Evolutionary conservation across 2,797 vertebrate species (phyloP), one percentile per base, ranked within the genome.

Genomic region (Vultur gryphus): DNA sequence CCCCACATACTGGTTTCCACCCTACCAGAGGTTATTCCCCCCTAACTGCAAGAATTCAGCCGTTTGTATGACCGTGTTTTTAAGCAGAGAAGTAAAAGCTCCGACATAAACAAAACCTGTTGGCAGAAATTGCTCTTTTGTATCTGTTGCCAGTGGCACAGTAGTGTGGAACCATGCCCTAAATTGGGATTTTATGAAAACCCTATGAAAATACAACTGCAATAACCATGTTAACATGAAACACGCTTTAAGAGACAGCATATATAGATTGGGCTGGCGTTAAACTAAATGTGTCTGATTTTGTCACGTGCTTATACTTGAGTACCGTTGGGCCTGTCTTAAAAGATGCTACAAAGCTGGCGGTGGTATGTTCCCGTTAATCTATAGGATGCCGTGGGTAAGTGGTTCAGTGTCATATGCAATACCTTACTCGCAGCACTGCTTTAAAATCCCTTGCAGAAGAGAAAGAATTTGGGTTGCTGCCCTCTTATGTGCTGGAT

Each of bases 1-100:
- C 61, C 31, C 23, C 37, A 24, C 26, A 6, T 41, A 3, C 39
- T 28, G 21, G 4, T 77, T 71, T 61, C 57, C 26, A 5, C 37
- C 41, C 77, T 37, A 8, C 57, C 75, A 48, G 57, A 61, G 46
- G 49, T 72, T 82, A 37, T 54, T 84, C 10, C 31, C n/a, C 7
- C 46, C 57, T 64, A 52, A 13, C n/a, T 31, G 61, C 41, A 75
- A 44, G 44, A 24, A n/a, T 8, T 70, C 44, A 59, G 59, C 18
- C 13, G 2, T 64, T 52, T 44, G 28, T 31, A 5, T 26, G 52
- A 35, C 39, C 0, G 0, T 2, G 6, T 3, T 55, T 93, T 87
- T 37, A 52, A 71, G 44, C 52, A 52, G 35, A 75, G 49, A 43
- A 71, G 48, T 44, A n/a, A 81, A 86, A 65, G 5, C 11, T 77